phyloP scores from a whole-genome alignment of 2,797 vertebrate genomes.

The Poeciliopsis paucimaculata region DNA sequence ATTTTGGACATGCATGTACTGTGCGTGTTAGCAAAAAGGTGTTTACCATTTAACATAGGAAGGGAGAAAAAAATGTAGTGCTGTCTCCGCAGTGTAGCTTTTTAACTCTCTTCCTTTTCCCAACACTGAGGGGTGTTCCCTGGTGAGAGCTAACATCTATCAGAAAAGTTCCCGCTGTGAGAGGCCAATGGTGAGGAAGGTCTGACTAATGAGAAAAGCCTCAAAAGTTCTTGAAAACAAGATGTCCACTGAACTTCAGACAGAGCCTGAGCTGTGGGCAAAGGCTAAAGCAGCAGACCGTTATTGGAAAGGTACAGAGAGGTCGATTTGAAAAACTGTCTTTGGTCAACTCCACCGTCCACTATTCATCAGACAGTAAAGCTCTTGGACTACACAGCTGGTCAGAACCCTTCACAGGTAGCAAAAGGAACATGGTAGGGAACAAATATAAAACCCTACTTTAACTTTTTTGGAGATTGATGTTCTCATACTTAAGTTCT shows the following conservation, averaged over 20 bases:
- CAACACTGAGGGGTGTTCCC: neutral
- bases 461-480: neutral
- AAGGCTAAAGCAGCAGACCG: neutral
- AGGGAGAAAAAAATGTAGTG: neutral
- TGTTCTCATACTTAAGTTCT: neutral
- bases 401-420: neutral
- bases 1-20: neutral
- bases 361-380: neutral
- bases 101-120: neutral
- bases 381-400: neutral
- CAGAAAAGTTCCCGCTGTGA: neutral
- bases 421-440: neutral
- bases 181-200: neutral
- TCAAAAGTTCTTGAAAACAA: conserved; percentile 2
- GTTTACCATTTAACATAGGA: neutral
- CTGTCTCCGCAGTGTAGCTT: neutral
- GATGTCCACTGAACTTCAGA: neutral
- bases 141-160: neutral
- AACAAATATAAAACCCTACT: neutral
- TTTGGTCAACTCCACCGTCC: neutral
- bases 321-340: neutral
- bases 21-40: neutral
- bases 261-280: neutral
- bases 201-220: conserved; percentile 13
- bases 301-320: neutral